phyloP scores from a whole-genome alignment of 2,888 invertebrate species.

The Cosmia pyralina region DNA sequence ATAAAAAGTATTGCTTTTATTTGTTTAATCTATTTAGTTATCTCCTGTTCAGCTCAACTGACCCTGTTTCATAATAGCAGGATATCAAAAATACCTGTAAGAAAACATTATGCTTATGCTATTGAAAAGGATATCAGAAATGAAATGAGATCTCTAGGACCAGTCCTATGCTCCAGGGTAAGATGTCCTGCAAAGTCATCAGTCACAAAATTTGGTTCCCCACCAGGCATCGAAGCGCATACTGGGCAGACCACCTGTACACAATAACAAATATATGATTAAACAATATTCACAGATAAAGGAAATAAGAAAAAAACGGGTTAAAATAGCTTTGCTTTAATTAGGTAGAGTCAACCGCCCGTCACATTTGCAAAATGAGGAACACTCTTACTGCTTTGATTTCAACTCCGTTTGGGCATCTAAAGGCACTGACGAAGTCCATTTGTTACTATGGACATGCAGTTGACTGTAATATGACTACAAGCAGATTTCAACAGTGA shows the following conservation, averaged over 20 bases:
- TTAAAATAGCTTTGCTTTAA: neutral
- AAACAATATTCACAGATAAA: neutral
- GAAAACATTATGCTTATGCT: neutral
- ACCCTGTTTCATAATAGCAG: neutral
- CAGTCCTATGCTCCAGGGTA: constrained; percentile 97
- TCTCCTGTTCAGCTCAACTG: neutral
- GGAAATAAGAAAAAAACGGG: neutral
- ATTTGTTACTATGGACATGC: neutral
- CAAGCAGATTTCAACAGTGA: constrained; percentile 1
- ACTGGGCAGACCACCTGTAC: constrained; percentile 97
- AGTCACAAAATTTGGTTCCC: constrained; percentile 99
- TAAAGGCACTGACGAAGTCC: neutral
- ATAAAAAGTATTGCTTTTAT: no score
- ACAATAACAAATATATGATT: constrained; percentile 32
- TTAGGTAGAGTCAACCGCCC: neutral
- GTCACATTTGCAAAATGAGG: neutral
- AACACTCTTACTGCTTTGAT: neutral
- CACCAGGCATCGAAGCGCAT: constrained; percentile 98
- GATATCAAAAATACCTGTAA: constrained; percentile 6
- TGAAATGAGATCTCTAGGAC: constrained; percentile 97
- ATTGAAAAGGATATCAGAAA: constrained; percentile 94
- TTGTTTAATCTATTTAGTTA: no score
- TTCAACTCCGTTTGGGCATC: neutral
- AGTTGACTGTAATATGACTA: neutral
- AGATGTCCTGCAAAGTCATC: constrained; percentile 99